Percentiles rank a stretch among this genome's conserved stretches.
phyloP scores from a whole-genome alignment of 2,113 vertebrate genomes.

The Lichenostomus cassidix region DNA sequence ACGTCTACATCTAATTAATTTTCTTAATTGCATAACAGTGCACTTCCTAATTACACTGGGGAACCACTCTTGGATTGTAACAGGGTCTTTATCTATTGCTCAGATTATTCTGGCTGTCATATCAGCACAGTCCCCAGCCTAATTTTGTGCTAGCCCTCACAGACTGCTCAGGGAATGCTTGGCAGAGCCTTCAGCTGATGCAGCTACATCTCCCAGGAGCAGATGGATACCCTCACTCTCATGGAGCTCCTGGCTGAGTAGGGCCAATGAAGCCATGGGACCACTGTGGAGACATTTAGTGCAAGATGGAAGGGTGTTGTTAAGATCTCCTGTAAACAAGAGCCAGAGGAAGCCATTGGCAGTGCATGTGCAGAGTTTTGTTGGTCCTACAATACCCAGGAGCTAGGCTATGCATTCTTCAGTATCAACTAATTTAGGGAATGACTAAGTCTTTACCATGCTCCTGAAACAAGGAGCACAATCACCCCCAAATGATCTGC shows the following conservation, averaged over 20 bases:
- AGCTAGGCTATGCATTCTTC: neutral
- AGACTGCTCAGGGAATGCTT: neutral
- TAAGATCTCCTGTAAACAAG: neutral
- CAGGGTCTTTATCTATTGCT: slow-evolving; percentile 29
- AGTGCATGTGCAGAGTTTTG: neutral
- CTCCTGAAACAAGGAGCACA: neutral
- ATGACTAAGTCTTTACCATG: neutral
- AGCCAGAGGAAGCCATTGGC: neutral
- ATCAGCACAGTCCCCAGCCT: neutral
- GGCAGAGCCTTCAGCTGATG: slow-evolving; percentile 16
- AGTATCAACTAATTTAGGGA: neutral
- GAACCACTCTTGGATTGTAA: neutral
- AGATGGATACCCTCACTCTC: neutral
- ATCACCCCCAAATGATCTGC: neutral
- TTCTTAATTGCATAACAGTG: slow-evolving; percentile 64
- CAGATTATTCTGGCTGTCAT: neutral
- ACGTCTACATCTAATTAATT: slow-evolving; percentile 59
- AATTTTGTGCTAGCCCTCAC: neutral
- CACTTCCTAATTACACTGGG: slow-evolving; percentile 55
- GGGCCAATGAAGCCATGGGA: neutral
- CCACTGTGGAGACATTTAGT: neutral
- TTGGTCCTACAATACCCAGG: neutral
- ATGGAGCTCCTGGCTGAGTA: neutral
- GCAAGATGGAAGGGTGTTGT: neutral
- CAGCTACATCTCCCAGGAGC: neutral